Percentiles rank a stretch among this genome's conserved stretches.
phyloP scores from a whole-genome alignment of 2,888 invertebrate genomes.

The Eumacrocentrus americanus region DNA sequence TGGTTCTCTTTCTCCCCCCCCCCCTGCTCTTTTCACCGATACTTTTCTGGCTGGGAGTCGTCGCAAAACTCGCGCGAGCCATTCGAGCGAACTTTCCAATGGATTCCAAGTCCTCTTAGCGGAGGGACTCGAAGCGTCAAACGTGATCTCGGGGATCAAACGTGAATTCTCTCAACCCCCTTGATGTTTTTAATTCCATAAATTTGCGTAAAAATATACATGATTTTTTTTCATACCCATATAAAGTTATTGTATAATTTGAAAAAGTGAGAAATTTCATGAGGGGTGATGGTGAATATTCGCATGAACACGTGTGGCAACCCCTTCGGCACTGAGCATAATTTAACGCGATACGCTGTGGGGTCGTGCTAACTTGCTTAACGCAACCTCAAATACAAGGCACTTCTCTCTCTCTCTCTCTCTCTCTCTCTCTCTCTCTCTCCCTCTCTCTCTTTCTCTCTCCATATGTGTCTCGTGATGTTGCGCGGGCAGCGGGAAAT shows the following conservation, averaged over 20 bases:
- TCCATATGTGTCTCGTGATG: not conserved
- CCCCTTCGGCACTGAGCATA: conserved; percentile 54
- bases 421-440: not conserved
- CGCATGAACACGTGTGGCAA: conserved; percentile 43
- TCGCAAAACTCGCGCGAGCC: conserved; percentile 35
- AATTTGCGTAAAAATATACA: not conserved
- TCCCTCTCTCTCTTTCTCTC: not conserved
- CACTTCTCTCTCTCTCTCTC: conserved; percentile 1
- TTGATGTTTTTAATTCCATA: conserved; percentile 9
- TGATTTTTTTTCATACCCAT: not conserved
- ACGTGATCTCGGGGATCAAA: conserved; percentile 23
- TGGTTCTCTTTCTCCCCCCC: conserved; percentile 9
- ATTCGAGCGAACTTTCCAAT: conserved; percentile 42
- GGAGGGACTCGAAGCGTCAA: conserved; percentile 1
- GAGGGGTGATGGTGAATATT: conserved; percentile 20
- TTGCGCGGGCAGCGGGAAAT: conserved; percentile 18
- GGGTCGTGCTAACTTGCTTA: conserved; percentile 61
- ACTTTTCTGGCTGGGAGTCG: conserved; percentile 18
- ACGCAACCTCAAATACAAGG: conserved; percentile 57
- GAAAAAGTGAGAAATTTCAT: conserved; percentile 25
- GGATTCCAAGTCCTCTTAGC: conserved; percentile 11
- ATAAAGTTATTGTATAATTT: not conserved
- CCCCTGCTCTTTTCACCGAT: not conserved
- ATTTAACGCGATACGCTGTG: conserved; percentile 60
- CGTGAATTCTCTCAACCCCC: conserved; percentile 16